Conservation (phyloP, 2,113 vertebrate species). For the Synodontis membranacea region DNA sequence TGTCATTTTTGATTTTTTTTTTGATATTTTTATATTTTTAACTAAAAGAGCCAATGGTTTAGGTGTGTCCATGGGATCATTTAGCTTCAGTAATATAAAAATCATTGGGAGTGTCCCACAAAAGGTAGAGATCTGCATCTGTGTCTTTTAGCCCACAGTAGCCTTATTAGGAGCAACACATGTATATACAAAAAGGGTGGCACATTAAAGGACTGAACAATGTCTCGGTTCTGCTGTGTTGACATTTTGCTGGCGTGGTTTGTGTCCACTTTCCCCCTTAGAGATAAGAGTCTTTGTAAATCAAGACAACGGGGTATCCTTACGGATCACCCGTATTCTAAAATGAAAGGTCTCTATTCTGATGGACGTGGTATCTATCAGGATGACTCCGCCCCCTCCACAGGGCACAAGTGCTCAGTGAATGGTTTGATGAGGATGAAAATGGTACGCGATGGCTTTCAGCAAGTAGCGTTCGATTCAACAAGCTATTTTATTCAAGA, state of each 20-base stretch:
- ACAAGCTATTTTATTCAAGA: background rate
- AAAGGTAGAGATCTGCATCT: background rate
- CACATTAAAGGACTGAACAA: background rate
- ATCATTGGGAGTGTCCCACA: background rate
- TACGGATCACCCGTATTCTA: background rate
- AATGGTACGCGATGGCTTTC: background rate
- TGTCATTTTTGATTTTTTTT: background rate
- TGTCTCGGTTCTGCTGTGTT: background rate
- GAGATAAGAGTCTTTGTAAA: background rate
- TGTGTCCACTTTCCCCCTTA: background rate
- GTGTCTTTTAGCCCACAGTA: background rate
- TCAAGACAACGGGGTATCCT: background rate
- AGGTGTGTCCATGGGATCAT: background rate
- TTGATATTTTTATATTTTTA: background rate
- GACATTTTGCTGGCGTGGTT: background rate
- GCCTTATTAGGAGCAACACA: background rate
- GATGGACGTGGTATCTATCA: background rate
- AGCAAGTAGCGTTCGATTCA: background rate
- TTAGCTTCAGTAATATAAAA: background rate
- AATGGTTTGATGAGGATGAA: background rate
- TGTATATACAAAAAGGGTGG: background rate
- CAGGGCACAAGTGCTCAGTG: background rate
- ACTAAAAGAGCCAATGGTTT: background rate
- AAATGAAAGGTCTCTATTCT: background rate
- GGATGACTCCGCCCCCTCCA: background rate